A percentile compares a stretch with the other conserved stretches of the same genome.
These are phyloP conservation scores for Onchidella celtica DNA, from an alignment of 2,888 invertebrate genomes.

Conservation along the genomic window DNA sequence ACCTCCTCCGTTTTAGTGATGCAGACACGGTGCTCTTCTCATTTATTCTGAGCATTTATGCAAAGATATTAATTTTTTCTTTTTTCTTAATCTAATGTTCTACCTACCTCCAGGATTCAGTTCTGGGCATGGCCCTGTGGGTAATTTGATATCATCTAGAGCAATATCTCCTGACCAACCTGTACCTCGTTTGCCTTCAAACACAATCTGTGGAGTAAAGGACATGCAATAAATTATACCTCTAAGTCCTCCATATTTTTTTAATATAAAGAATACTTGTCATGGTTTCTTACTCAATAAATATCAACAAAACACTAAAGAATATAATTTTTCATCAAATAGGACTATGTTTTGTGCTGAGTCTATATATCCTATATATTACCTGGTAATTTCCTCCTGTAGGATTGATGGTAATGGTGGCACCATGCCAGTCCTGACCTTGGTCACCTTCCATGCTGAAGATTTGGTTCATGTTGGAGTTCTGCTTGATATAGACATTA, in stretches of 20 bases:
- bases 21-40: background rate
- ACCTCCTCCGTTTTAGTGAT: no score
- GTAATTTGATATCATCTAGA: constrained; percentile 76
- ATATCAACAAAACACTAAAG: no score
- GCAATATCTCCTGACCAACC: constrained; percentile 75
- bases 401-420: constrained; percentile 38
- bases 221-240: no score
- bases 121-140: constrained; percentile 62
- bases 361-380: no score
- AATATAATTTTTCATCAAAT: no score
- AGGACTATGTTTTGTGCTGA: no score
- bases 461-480: constrained; percentile 47
- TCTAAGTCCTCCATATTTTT: no score
- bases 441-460: constrained; percentile 53
- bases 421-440: constrained; percentile 59
- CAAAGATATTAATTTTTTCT: background rate
- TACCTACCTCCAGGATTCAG: constrained; percentile 58
- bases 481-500: constrained; percentile 63
- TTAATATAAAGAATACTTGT: no score
- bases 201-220: constrained; percentile 74
- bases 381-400: constrained; percentile 40
- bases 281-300: no score
- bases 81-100: no score
- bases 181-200: constrained; percentile 73
- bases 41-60: background rate